Conservation (phyloP, 64 coral and sea anemone genomes). For the Montipora foliosa region DNA sequence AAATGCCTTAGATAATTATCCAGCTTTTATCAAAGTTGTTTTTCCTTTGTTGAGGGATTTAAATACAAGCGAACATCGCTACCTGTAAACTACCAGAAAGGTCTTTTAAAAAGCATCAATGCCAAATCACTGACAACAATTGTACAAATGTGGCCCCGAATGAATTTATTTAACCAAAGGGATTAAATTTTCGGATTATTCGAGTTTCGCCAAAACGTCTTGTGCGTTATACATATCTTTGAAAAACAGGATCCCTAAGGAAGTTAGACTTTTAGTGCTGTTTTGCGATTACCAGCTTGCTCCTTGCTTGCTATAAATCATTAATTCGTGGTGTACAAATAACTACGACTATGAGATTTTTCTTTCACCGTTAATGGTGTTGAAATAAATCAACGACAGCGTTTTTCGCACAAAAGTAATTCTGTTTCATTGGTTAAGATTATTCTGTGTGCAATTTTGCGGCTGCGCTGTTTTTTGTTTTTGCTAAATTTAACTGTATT, state of each 20-base stretch:
- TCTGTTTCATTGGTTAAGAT: neutral
- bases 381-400: neutral
- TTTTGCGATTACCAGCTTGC: conserved; percentile 19
- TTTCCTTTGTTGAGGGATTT: conserved; percentile 31
- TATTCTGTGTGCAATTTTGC: neutral
- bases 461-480: too few species aligned
- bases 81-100: conserved; percentile 47
- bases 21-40: neutral
- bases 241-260: neutral
- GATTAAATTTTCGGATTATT: neutral
- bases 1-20: neutral
- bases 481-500: too few species aligned
- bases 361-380: neutral
- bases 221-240: neutral
- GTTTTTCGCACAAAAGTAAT: neutral
- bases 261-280: neutral
- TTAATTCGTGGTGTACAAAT: conserved; percentile 47
- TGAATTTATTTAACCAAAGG: neutral
- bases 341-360: conserved; percentile 12
- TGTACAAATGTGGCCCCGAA: neutral
- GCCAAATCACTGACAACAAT: neutral
- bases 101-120: conserved; percentile 42
- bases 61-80: conserved; percentile 10
- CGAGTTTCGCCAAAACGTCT: neutral
- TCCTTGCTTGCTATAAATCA: conserved; percentile 44